Evolutionary conservation across 2,797 vertebrate genomes (phyloP).

Genomic region (Sylvia borin): DNA sequence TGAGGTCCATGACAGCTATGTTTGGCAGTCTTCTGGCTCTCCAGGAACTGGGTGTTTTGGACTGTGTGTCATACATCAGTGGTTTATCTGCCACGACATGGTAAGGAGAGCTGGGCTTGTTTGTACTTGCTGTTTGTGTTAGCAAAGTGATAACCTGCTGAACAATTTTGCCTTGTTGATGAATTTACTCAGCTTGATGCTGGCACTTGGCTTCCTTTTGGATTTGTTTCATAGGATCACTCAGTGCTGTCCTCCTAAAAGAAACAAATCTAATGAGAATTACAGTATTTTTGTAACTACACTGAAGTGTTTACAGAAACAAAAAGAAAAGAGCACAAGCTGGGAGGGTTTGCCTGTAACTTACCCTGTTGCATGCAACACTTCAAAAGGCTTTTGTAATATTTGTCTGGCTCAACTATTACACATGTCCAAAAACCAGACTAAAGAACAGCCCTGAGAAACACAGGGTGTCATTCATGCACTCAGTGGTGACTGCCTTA

Average conservation of each 20-base stretch:
- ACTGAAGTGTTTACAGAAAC: background rate
- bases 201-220: background rate
- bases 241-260: background rate
- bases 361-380: background rate
- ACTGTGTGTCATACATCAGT: slow-evolving; percentile 82
- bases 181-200: background rate
- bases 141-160: background rate
- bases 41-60: slow-evolving; percentile 80
- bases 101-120: slow-evolving; percentile 65
- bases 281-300: background rate
- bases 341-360: background rate
- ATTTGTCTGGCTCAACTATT: background rate
- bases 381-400: background rate
- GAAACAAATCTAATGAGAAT: background rate
- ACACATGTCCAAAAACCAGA: accelerated
- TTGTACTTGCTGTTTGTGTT: background rate
- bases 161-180: background rate
- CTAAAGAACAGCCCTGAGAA: background rate
- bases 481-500: background rate
- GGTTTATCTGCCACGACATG: slow-evolving; percentile 87
- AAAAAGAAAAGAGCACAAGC: background rate
- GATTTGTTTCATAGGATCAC: background rate
- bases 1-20: slow-evolving; percentile 81
- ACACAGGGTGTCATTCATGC: accelerated
- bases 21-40: slow-evolving; percentile 80